A percentile compares a stretch with the other conserved stretches of the same genome.
Evolutionary conservation across 2,888 invertebrate genomes (phyloP).

Genomic region (Erannis defoliaria): DNA sequence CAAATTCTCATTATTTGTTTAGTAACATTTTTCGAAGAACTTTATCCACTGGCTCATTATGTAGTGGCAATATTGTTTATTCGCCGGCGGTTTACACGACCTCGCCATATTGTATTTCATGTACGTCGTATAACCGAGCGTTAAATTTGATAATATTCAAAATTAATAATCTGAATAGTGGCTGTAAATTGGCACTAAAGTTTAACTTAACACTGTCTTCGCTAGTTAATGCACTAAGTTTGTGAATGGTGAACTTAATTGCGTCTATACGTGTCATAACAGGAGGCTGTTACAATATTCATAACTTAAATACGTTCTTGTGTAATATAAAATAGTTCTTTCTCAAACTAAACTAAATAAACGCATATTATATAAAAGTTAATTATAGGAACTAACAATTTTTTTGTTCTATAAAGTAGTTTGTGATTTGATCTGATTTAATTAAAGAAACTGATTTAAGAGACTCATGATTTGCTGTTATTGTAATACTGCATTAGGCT

Average conservation of each 20-base stretch:
- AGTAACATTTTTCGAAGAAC: neutral
- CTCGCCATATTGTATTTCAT: conserved; percentile 67
- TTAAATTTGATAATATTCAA: conserved; percentile 59
- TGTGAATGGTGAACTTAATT: conserved; percentile 37
- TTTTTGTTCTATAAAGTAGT: too few species aligned
- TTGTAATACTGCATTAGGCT: too few species aligned
- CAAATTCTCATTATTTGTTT: neutral
- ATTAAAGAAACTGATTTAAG: too few species aligned
- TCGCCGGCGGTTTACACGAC: conserved; percentile 63
- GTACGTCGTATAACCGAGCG: conserved; percentile 57
- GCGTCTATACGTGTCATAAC: conserved; percentile 7
- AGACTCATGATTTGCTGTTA: too few species aligned
- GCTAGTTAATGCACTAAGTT: conserved; percentile 51
- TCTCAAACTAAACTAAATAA: too few species aligned
- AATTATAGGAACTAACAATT: too few species aligned
- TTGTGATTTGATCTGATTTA: too few species aligned
- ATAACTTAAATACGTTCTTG: too few species aligned
- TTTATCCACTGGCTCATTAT: conserved; percentile 23
- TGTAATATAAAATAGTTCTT: too few species aligned
- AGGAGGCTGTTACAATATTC: conserved; percentile 5
- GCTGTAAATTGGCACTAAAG: conserved; percentile 57
- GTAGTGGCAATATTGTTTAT: conserved; percentile 62
- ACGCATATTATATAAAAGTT: too few species aligned
- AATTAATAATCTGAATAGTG: conserved; percentile 62
- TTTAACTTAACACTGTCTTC: conserved; percentile 54